Evolutionary conservation across 2,113 vertebrate species (phyloP).

Genomic region (Pandion haliaetus): DNA sequence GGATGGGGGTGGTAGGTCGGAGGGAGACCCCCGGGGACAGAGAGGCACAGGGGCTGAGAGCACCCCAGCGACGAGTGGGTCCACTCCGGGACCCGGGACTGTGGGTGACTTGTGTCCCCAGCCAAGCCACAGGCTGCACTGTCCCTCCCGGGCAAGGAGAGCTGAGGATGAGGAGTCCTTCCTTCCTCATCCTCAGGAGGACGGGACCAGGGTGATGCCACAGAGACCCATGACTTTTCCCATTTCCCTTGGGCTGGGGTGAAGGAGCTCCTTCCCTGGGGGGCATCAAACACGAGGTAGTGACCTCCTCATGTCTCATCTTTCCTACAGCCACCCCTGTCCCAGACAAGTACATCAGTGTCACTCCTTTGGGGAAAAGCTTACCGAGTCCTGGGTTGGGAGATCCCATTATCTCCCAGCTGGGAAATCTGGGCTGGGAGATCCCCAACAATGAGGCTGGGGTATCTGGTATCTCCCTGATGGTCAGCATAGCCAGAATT

Average conservation of each 20-base stretch:
- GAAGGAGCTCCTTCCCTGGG: background rate
- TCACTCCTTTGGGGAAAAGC: background rate
- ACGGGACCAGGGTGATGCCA: background rate
- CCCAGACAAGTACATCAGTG: background rate
- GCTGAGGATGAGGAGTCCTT: background rate
- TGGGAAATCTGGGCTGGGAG: background rate
- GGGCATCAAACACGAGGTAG: accelerated
- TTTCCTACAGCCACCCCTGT: background rate
- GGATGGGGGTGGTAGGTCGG: background rate
- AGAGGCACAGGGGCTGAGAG: background rate
- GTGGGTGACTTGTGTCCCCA: background rate
- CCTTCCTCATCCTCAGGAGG: background rate
- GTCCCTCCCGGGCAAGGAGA: background rate
- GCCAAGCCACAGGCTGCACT: background rate
- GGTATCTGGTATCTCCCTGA: background rate
- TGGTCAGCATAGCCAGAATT: background rate
- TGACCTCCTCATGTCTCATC: accelerated
- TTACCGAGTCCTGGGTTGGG: background rate
- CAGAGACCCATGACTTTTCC: background rate
- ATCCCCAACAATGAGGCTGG: background rate
- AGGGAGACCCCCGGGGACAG: accelerated
- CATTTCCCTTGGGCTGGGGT: background rate
- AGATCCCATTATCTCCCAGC: background rate
- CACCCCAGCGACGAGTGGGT: background rate
- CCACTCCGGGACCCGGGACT: accelerated